Conservation (phyloP, 2,797 vertebrate genomes). For the Tiaroga cobitis region DNA sequence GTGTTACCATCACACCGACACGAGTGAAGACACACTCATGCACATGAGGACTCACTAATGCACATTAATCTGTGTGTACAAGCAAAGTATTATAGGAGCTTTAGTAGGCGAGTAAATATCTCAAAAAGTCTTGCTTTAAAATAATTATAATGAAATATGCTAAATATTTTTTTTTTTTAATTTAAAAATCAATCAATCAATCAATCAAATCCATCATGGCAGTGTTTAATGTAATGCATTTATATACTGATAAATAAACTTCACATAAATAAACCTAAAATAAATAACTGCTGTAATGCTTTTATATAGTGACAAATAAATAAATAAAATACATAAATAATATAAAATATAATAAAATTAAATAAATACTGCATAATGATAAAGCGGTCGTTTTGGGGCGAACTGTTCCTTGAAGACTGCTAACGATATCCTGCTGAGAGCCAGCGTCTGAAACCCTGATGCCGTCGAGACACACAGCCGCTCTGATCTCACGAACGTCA, state of each 20-base stretch:
- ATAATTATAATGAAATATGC: not conserved
- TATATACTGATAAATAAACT: too few species aligned
- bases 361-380: not conserved
- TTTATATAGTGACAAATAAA: too few species aligned
- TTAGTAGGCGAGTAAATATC: not conserved
- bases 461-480: not conserved
- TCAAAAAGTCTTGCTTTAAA: not conserved
- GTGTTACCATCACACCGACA: not conserved
- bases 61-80: not conserved
- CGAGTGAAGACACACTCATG: conserved; percentile 38
- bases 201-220: too few species aligned
- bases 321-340: too few species aligned
- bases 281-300: too few species aligned
- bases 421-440: not conserved
- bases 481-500: not conserved
- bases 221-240: too few species aligned
- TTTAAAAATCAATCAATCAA: too few species aligned
- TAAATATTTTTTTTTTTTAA: too few species aligned
- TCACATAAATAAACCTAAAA: too few species aligned
- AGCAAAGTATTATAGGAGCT: not conserved
- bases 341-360: too few species aligned
- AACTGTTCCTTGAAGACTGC: not conserved
- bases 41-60: not conserved
- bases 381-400: not conserved
- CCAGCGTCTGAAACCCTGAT: not conserved